Base-by-base conservation (phyloP, 2,113 vertebrate genomes). In the Leptobrachium ailaonicum region DNA sequence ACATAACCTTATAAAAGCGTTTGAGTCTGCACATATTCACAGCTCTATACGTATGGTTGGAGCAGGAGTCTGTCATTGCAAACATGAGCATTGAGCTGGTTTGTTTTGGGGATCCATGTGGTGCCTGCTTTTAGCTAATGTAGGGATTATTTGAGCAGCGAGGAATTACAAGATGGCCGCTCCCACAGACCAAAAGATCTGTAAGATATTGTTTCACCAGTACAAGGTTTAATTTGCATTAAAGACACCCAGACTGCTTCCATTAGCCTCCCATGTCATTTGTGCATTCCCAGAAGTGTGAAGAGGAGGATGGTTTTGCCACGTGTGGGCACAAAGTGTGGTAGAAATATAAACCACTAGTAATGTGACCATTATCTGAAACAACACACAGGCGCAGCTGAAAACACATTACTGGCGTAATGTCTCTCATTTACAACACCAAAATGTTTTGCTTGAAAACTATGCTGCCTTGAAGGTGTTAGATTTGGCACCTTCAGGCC, bases 381-480 rank as follows among this genome's bases (percentile, higher is more conserved):
- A 79, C 82, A 87, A 85, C 86, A 84, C 56, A 67, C 82, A 86
- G 73, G 80, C 87, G 87, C 87, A 85, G 87, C 86, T 89, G 88
- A 84, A 85, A 84, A 88, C 84, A 84, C 89, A 84, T 50, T 43
- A 3, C 56, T 1, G 84, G 84, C 82, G 86, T 66, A 83, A 58
- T 80, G 82, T 84, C 85, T 87, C 69, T 87, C 85, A 77, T 81
- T 63, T 75, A 6, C 64, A 7, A n/a, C 60, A 42, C 58, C 60
- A 20, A 13, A 4, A 64, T 64, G 10, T 20, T 64, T 32, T 40
- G 10, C 62, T 13, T 75, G 42, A 45, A 50, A n/a, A 6, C 3
- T 47, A 70, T 14, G 44, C 10, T 47, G 10, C 43, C 20, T 14
- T 4, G 7, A 50, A 75, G 73, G 73, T 75, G 73, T 75, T 43